Percentiles rank a stretch among this genome's conserved stretches.
phyloP scores from a whole-genome alignment of 2,113 vertebrate genomes.

The Butorides virescens region DNA sequence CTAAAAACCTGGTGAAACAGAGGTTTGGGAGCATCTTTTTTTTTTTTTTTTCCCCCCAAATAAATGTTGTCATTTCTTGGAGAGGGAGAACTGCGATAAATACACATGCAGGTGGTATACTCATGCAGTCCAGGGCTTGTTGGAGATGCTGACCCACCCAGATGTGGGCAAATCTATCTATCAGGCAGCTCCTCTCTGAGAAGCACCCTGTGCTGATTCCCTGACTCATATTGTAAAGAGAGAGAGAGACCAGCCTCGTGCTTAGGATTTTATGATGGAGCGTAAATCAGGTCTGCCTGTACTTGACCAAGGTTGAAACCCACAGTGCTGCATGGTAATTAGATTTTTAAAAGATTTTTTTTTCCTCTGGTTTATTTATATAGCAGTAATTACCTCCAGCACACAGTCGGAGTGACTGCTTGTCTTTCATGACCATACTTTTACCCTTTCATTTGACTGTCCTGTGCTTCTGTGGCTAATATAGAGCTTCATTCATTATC shows the following conservation, averaged over 20 bases:
- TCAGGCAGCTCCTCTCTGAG: not conserved
- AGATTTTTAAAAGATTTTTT: constrained; percentile 70
- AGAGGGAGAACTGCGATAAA: not conserved
- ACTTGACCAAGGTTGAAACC: constrained; percentile 76
- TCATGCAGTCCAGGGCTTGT: not conserved
- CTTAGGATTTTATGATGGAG: constrained; percentile 56
- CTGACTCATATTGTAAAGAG: constrained; percentile 52
- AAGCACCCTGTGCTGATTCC: constrained; percentile 24
- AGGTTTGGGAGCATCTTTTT: not conserved
- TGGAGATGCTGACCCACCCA: not conserved
- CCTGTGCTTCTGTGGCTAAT: constrained; percentile 54
- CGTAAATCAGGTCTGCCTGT: constrained; percentile 63
- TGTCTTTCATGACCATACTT: constrained; percentile 54
- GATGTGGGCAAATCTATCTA: not conserved
- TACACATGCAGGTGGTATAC: not conserved
- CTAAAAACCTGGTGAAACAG: not conserved
- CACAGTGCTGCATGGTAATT: constrained; percentile 66
- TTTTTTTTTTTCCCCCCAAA: not conserved
- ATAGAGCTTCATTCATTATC: constrained; percentile 52
- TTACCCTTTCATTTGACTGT: constrained; percentile 64
- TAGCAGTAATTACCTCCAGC: constrained; percentile 71
- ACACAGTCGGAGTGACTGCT: constrained; percentile 60
- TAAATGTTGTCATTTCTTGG: not conserved
- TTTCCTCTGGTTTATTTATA: constrained; percentile 73
- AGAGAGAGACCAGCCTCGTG: not conserved